Evolutionary conservation across 2,888 invertebrate genomes (phyloP).

Genomic region (Tetrapedia diversipes): DNA sequence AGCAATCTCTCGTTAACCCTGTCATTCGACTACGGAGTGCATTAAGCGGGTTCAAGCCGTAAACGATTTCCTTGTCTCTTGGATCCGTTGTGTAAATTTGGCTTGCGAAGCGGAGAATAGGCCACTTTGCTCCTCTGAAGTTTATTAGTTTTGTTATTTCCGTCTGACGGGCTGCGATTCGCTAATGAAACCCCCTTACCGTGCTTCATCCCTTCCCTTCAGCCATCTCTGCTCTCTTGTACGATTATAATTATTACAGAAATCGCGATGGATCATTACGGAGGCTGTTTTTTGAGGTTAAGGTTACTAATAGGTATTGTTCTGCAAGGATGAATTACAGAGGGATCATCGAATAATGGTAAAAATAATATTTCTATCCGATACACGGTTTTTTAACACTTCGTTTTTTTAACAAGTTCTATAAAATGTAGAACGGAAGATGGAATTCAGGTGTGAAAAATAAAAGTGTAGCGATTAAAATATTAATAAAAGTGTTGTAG

Average conservation of each 20-base stretch:
- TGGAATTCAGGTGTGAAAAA: too few species aligned
- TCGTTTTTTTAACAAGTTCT: too few species aligned
- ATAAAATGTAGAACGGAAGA: too few species aligned
- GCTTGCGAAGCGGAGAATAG: conserved; percentile 11
- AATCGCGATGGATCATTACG: conserved; percentile 38
- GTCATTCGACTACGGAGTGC: conserved; percentile 40
- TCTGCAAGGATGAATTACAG: too few species aligned
- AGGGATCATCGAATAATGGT: too few species aligned
- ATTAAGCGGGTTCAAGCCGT: conserved; percentile 38
- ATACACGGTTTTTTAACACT: too few species aligned
- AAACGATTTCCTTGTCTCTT: conserved; percentile 39
- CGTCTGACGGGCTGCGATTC: conserved; percentile 39
- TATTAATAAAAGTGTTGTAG: too few species aligned
- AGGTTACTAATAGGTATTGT: too few species aligned
- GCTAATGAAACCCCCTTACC: conserved; percentile 44
- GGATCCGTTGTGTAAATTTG: conserved; percentile 37
- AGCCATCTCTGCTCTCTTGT: background rate
- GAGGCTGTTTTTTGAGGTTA: conserved; percentile 22
- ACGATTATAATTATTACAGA: conserved; percentile 39
- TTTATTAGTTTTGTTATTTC: conserved; percentile 56
- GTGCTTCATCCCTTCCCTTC: too few species aligned
- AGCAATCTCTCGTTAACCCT: conserved; percentile 32
- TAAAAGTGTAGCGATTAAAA: too few species aligned
- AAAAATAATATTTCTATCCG: too few species aligned
- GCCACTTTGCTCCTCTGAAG: conserved; percentile 37